Evolutionary conservation across 2,888 invertebrate species (phyloP).

Genomic region (Diaprepes abbreviatus): DNA sequence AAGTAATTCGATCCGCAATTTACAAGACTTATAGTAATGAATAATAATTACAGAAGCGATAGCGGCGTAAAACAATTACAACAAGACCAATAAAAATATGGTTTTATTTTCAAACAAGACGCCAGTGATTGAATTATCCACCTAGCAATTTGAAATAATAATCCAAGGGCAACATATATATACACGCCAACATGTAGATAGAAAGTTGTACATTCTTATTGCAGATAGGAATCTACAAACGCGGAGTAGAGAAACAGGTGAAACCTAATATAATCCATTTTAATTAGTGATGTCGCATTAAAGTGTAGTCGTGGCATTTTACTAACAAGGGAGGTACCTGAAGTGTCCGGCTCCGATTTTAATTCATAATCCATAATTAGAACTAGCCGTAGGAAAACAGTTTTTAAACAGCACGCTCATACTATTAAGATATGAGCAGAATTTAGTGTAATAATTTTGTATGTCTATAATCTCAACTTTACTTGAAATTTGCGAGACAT

Average conservation of each 20-base stretch:
- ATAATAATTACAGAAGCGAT: background rate
- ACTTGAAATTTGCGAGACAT: no score
- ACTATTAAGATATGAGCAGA: no score
- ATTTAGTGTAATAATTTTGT: no score
- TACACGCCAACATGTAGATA: slow-evolving; percentile 3
- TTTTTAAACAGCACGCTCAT: no score
- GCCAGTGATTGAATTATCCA: slow-evolving; percentile 2
- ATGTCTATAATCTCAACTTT: no score
- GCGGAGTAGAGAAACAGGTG: slow-evolving; percentile 17
- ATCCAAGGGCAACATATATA: slow-evolving; percentile 9
- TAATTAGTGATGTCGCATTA: slow-evolving; percentile 26
- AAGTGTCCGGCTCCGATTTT: no score
- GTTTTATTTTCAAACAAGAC: background rate
- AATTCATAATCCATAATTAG: no score
- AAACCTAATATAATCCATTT: slow-evolving; percentile 18
- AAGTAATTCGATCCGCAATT: no score
- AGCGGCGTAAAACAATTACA: background rate
- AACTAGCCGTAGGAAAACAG: no score
- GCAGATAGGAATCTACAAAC: slow-evolving; percentile 17
- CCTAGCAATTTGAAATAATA: slow-evolving; percentile 16
- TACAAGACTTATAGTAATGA: no score
- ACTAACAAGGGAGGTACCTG: background rate
- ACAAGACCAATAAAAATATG: background rate
- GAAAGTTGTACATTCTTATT: slow-evolving; percentile 27
- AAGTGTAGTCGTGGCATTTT: slow-evolving; percentile 3